These are phyloP conservation scores for Paratilapia polleni DNA, from an alignment of 2,113 vertebrate genomes.

Conservation along the genomic window DNA sequence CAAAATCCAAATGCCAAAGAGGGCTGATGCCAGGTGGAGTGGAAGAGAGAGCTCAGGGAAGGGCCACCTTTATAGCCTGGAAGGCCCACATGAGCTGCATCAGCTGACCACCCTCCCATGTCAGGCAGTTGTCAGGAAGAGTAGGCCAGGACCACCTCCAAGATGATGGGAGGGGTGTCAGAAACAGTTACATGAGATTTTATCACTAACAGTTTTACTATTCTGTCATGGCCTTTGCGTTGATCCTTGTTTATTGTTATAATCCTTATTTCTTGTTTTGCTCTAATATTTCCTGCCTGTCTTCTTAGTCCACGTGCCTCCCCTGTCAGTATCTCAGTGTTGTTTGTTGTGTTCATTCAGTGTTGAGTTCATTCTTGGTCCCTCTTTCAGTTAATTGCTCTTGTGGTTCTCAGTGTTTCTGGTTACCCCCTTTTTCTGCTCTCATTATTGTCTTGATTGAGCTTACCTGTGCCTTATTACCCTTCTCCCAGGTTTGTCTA, in stretches of 20 bases:
- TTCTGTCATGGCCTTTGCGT: neutral
- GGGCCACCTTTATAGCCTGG: fast-evolving
- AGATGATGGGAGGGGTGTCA: neutral
- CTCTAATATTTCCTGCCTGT: neutral
- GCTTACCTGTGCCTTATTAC: neutral
- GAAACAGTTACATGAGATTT: neutral
- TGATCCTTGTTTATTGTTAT: neutral
- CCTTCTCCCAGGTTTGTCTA: neutral
- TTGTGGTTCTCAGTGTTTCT: neutral
- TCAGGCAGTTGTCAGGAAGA: neutral
- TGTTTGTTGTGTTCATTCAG: neutral
- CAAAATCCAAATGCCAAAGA: too few relatives aligned
- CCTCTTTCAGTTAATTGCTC: neutral
- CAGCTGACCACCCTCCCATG: neutral
- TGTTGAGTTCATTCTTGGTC: neutral
- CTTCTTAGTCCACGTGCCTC: neutral
- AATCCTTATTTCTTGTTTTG: neutral
- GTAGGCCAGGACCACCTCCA: neutral
- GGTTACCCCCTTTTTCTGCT: neutral
- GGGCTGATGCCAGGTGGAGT: too few relatives aligned
- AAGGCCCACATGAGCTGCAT: neutral
- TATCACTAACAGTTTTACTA: neutral
- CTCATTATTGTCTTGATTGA: neutral
- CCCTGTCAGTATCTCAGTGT: neutral
- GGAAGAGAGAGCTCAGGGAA: neutral